These are phyloP conservation scores for Electrona antarctica DNA, from an alignment of 2,113 vertebrate genomes.

Conservation along the genomic window DNA sequence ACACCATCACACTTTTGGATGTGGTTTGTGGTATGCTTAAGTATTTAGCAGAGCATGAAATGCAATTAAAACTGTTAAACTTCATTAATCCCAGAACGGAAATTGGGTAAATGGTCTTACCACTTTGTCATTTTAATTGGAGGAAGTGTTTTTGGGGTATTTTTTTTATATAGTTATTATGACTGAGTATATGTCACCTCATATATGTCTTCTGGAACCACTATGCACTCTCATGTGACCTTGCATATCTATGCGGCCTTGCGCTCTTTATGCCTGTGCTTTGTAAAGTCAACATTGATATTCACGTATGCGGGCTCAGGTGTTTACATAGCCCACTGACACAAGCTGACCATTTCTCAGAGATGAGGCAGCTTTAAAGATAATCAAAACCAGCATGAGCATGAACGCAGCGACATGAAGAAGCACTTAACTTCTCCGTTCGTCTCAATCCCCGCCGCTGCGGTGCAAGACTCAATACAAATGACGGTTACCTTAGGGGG, in stretches of 20 bases:
- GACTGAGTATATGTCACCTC: background rate
- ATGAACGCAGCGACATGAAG: constrained; percentile 43
- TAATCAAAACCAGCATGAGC: constrained; percentile 61
- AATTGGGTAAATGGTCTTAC: too few relatives aligned
- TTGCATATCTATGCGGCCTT: constrained; percentile 13
- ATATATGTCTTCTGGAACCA: background rate
- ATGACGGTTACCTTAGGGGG: constrained; percentile 51
- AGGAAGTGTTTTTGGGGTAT: too few relatives aligned
- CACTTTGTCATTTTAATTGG: too few relatives aligned
- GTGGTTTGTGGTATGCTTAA: too few relatives aligned
- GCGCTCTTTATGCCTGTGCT: constrained; percentile 29
- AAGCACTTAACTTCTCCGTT: constrained; percentile 53
- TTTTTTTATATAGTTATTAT: too few relatives aligned
- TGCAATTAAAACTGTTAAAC: too few relatives aligned
- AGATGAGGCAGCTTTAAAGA: constrained; percentile 53
- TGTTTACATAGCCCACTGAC: constrained; percentile 61
- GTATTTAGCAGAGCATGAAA: too few relatives aligned
- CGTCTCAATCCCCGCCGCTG: constrained; percentile 41
- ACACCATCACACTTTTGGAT: too few relatives aligned
- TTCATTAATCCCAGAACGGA: too few relatives aligned
- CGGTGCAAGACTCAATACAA: constrained; percentile 28
- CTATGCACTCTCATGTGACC: background rate
- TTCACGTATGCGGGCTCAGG: constrained; percentile 28
- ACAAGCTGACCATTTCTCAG: constrained; percentile 44
- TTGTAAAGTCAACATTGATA: constrained; percentile 57